Evolutionary conservation across 2,797 vertebrate genomes (phyloP).

Genomic region (Sebastes vulpes): DNA sequence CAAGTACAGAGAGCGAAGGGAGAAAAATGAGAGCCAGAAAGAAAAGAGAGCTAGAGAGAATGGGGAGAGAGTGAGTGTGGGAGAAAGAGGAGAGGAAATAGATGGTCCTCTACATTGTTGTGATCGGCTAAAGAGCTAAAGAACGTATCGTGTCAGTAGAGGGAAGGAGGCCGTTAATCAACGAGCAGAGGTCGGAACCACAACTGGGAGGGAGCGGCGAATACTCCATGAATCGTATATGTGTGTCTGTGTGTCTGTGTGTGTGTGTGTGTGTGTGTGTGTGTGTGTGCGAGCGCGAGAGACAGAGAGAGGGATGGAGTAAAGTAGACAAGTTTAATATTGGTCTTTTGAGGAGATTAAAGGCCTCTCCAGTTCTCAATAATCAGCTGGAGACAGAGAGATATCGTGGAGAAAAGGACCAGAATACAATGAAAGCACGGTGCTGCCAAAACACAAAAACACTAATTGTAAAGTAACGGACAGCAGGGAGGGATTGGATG

Average conservation of each 20-base stretch:
- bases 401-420: conserved; percentile 3
- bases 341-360: conserved; percentile 63
- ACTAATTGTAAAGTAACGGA: neutral
- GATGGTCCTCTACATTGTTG: conserved; percentile 56
- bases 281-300: neutral
- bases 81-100: conserved; percentile 52
- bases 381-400: conserved; percentile 37
- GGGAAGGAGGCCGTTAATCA: conserved; percentile 69
- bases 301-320: conserved; percentile 21
- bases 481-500: neutral
- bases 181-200: conserved; percentile 40
- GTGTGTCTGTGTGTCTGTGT: neutral
- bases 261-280: neutral
- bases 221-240: conserved; percentile 4
- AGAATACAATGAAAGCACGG: conserved; percentile 16
- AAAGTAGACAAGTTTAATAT: conserved; percentile 51
- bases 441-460: neutral
- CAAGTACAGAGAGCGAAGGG: neutral
- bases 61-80: neutral
- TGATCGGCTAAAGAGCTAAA: conserved; percentile 70
- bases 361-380: conserved; percentile 43
- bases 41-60: neutral
- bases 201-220: conserved; percentile 18
- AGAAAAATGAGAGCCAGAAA: neutral
- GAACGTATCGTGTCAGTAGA: conserved; percentile 59